These are phyloP conservation scores for Actinia tenebrosa DNA, from an alignment of 64 coral and sea anemone genomes.

Conservation along the genomic window DNA sequence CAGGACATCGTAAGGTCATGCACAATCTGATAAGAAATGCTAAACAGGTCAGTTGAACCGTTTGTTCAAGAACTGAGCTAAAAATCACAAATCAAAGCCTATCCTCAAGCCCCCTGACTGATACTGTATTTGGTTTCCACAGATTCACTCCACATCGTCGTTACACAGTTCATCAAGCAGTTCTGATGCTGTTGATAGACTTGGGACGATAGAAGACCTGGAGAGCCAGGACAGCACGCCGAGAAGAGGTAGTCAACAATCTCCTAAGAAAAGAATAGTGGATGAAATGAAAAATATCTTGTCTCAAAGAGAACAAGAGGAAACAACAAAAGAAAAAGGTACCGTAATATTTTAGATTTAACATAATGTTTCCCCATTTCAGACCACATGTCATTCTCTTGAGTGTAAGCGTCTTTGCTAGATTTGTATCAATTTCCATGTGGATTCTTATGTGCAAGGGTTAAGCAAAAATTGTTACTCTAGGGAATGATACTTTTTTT, in stretches of 20 bases:
- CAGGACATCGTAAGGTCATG: not conserved
- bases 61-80: too few relatives aligned
- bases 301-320: slow-evolving; percentile 1
- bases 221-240: not conserved
- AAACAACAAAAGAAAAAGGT: not conserved
- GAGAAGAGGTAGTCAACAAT: not conserved
- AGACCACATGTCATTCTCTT: too few relatives aligned
- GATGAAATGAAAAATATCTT: slow-evolving; percentile 26
- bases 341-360: too few relatives aligned
- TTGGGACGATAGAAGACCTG: slow-evolving; percentile 41
- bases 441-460: too few relatives aligned
- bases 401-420: too few relatives aligned
- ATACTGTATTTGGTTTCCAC: too few relatives aligned
- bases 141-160: slow-evolving; percentile 30
- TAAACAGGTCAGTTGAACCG: not conserved
- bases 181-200: slow-evolving; percentile 50
- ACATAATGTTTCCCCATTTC: too few relatives aligned
- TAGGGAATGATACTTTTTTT: too few relatives aligned
- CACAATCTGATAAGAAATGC: not conserved
- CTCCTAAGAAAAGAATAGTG: not conserved
- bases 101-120: too few relatives aligned
- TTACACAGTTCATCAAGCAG: slow-evolving; percentile 70
- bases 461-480: too few relatives aligned
- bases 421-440: too few relatives aligned
- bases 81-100: too few relatives aligned